Conservation (phyloP, 2,888 invertebrate species). For the Aproaerema taeniolella region DNA sequence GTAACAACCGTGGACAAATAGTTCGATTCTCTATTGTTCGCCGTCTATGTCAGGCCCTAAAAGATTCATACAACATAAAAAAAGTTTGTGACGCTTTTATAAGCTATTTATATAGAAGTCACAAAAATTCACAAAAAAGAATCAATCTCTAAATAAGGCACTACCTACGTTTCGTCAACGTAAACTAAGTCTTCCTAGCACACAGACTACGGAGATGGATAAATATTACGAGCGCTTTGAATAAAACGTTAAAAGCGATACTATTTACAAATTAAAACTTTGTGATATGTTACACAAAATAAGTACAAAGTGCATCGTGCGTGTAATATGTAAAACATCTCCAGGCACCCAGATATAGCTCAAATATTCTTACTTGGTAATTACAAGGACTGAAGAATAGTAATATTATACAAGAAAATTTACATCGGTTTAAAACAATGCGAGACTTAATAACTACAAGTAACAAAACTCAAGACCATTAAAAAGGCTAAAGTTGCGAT, state of each 20-base stretch:
- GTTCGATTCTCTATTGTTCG: too few relatives aligned
- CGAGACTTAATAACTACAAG: too few relatives aligned
- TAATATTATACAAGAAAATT: conserved; percentile 29
- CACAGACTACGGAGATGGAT: conserved; percentile 36
- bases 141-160: conserved; percentile 56
- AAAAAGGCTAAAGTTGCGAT: too few relatives aligned
- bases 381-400: conserved; percentile 32
- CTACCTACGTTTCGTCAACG: conserved; percentile 42
- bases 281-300: conserved; percentile 52
- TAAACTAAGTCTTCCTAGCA: conserved; percentile 24
- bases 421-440: too few relatives aligned
- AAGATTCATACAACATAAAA: too few relatives aligned
- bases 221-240: conserved; percentile 35
- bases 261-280: conserved; percentile 45
- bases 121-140: too few relatives aligned
- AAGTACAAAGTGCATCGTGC: conserved; percentile 41
- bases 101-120: too few relatives aligned
- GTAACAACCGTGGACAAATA: too few relatives aligned
- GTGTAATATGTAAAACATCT: conserved; percentile 37
- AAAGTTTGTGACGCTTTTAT: too few relatives aligned
- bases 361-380: conserved; percentile 31
- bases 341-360: conserved; percentile 39
- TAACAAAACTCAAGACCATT: too few relatives aligned
- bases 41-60: too few relatives aligned
- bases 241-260: conserved; percentile 34